Conservation (phyloP, 2,113 vertebrate genomes). For the Coreoperca whiteheadi region DNA sequence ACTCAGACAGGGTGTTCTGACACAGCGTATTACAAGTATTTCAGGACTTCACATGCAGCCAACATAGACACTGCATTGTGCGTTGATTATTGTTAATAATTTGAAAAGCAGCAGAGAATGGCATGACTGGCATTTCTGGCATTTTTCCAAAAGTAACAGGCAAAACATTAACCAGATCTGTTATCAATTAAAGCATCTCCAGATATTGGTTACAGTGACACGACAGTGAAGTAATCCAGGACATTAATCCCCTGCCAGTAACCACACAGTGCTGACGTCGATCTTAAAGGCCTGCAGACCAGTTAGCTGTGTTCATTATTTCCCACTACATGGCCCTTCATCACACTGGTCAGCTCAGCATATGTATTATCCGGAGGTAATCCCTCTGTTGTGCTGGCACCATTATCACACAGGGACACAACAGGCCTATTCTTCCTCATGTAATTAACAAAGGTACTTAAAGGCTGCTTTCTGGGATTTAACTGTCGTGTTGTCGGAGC, state of each 20-base stretch:
- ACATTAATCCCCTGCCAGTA: constrained; percentile 41
- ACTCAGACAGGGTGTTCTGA: constrained; percentile 20
- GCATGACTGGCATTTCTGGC: constrained; percentile 41
- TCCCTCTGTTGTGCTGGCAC: constrained; percentile 72
- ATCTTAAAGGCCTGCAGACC: constrained; percentile 37
- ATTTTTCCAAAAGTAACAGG: constrained; percentile 47
- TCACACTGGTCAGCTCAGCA: constrained; percentile 70
- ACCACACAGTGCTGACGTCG: constrained; percentile 36
- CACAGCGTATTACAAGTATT: constrained; percentile 21
- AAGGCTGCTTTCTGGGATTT: constrained; percentile 69
- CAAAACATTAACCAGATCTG: constrained; percentile 47
- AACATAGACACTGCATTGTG: constrained; percentile 41
- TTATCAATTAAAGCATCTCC: constrained; percentile 18
- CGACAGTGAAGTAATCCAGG: neutral
- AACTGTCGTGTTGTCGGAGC: constrained; percentile 64
- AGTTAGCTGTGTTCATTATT: constrained; percentile 73
- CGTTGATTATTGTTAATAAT: constrained; percentile 57
- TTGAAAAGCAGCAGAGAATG: constrained; percentile 44
- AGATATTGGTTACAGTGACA: constrained; percentile 32
- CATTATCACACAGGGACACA: constrained; percentile 71
- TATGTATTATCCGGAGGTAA: constrained; percentile 64
- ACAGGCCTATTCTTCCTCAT: constrained; percentile 74
- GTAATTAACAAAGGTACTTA: constrained; percentile 76
- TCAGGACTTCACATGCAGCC: constrained; percentile 39
- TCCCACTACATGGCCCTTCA: constrained; percentile 55